Evolutionary conservation across 53 echinoderm and acorn worm species (phyloP).

Genomic region (Temnopleurus reevesii): DNA sequence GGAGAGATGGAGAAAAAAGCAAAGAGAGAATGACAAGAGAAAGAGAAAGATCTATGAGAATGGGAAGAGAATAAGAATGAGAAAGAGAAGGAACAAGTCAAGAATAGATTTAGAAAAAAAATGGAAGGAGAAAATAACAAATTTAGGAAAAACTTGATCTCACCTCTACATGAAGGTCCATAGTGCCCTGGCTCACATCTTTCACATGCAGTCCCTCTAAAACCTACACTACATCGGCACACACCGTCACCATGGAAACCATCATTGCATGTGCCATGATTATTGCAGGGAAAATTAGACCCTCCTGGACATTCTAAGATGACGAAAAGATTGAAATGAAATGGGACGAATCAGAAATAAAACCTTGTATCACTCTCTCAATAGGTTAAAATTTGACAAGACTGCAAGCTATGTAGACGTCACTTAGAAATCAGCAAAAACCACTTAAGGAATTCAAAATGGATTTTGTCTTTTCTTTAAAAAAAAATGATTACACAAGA

Average conservation of each 20-base stretch:
- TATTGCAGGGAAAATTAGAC: constrained; percentile 61
- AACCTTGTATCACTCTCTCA: too few relatives aligned
- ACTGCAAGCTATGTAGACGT: too few relatives aligned
- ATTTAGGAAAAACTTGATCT: background rate
- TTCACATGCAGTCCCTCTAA: constrained; percentile 80
- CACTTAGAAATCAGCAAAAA: too few relatives aligned
- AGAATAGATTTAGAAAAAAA: background rate
- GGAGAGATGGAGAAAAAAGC: background rate
- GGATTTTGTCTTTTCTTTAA: too few relatives aligned
- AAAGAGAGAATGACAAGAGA: background rate
- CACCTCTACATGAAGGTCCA: constrained; percentile 75
- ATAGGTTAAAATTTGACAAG: too few relatives aligned
- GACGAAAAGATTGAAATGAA: background rate
- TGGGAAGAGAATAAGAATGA: too few relatives aligned
- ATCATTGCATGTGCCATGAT: constrained; percentile 68
- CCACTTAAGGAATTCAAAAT: too few relatives aligned
- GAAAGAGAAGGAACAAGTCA: background rate
- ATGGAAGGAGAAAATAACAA: background rate
- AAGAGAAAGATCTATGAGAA: background rate
- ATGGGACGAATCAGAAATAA: background rate
- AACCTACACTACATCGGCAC: constrained; percentile 66
- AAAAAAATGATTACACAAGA: too few relatives aligned
- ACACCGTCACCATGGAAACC: constrained; percentile 59
- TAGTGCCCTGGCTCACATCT: constrained; percentile 60
- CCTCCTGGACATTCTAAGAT: constrained; percentile 80